These are phyloP conservation scores for Drosophila eohydei DNA, from an alignment of 2,888 invertebrate genomes.

Conservation along the genomic window DNA sequence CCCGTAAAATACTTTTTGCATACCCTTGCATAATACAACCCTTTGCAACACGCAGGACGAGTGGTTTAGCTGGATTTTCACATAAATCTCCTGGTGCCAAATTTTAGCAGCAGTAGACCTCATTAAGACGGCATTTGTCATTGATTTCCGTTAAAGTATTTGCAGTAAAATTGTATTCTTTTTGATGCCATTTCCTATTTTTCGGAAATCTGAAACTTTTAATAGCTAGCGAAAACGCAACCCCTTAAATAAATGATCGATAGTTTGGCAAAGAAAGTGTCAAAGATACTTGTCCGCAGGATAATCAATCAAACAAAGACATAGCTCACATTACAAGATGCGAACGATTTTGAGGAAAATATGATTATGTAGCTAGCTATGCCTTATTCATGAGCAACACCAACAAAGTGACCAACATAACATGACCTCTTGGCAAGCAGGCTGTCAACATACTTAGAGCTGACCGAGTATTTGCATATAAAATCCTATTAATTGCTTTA, in stretches of 20 bases:
- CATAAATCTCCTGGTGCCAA: slow-evolving; percentile 60
- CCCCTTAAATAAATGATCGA: slow-evolving; percentile 50
- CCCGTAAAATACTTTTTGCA: slow-evolving; percentile 65
- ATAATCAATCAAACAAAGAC: slow-evolving; percentile 50
- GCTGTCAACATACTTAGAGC: slow-evolving; percentile 70
- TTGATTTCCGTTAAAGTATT: slow-evolving; percentile 70
- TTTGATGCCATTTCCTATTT: slow-evolving; percentile 29
- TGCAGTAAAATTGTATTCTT: slow-evolving; percentile 52
- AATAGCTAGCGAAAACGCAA: slow-evolving; percentile 8
- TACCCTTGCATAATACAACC: slow-evolving; percentile 58
- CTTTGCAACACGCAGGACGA: slow-evolving; percentile 43
- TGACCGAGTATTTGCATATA: slow-evolving; percentile 63
- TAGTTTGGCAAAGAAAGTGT: slow-evolving; percentile 33
- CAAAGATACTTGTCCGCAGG: slow-evolving; percentile 29
- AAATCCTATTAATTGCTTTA: slow-evolving; percentile 81
- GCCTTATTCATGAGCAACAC: slow-evolving; percentile 8
- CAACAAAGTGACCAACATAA: slow-evolving; percentile 55
- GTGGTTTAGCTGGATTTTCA: slow-evolving; percentile 46
- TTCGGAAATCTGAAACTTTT: slow-evolving; percentile 69
- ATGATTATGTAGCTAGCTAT: neutral
- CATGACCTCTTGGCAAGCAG: slow-evolving; percentile 66
- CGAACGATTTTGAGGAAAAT: slow-evolving; percentile 7
- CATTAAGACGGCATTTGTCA: slow-evolving; percentile 74
- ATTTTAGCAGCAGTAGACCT: slow-evolving; percentile 67
- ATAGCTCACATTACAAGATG: slow-evolving; percentile 35